Percentiles rank a stretch among this genome's conserved stretches.
Conservation (phyloP, 2,113 vertebrate genomes). For the Indri indri region DNA sequence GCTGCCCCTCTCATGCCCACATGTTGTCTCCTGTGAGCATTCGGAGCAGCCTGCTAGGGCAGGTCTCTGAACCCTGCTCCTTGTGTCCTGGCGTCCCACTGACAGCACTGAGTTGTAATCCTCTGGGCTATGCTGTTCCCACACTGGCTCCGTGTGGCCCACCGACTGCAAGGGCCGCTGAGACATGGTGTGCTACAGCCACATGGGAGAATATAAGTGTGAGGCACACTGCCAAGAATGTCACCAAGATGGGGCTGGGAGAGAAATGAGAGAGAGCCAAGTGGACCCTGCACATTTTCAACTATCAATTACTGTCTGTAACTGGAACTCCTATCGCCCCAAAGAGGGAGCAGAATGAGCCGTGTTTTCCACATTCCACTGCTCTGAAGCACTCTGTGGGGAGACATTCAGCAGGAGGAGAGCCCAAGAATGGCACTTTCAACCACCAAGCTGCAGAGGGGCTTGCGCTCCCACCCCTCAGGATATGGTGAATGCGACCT, state of each 20-base stretch:
- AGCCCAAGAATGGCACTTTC: not conserved
- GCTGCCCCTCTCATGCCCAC: not conserved
- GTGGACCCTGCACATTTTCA: not conserved
- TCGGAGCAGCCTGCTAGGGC: not conserved
- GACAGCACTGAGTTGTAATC: not conserved
- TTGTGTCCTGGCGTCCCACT: not conserved
- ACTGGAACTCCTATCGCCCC: not conserved
- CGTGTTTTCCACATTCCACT: not conserved
- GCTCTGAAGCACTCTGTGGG: constrained; percentile 10
- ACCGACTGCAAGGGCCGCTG: not conserved
- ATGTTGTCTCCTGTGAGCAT: not conserved
- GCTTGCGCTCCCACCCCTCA: not conserved
- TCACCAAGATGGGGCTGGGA: not conserved
- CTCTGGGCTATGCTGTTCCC: not conserved
- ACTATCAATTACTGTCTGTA: not conserved
- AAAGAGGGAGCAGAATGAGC: not conserved
- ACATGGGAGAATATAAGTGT: not conserved
- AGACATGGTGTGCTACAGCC: not conserved
- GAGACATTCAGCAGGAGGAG: not conserved
- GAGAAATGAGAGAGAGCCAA: not conserved
- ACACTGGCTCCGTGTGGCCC: not conserved
- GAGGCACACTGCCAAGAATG: not conserved
- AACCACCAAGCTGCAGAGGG: not conserved
- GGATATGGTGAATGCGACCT: not conserved
- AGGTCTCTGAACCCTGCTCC: not conserved